Percentiles rank a stretch among this genome's conserved stretches.
phyloP scores from a whole-genome alignment of 53 echinoderm and acorn worm genomes.

The Echinarachnius parma region DNA sequence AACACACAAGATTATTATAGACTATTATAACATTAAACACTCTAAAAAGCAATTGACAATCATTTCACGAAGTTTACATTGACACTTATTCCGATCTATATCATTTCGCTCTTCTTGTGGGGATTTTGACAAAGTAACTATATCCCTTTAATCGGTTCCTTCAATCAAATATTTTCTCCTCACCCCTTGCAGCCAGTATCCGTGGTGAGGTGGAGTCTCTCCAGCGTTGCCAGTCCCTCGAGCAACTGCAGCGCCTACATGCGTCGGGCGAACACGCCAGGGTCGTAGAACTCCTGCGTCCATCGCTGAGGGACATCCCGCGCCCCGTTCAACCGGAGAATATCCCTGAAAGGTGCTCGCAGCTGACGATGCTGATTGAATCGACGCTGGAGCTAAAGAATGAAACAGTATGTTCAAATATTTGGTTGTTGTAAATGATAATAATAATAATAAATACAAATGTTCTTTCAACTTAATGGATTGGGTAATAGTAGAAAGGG shows the following conservation, averaged over 20 bases:
- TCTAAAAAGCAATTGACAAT: no score
- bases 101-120: no score
- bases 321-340: constrained; percentile 23
- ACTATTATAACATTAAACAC: no score
- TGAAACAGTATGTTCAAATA: constrained; percentile 70
- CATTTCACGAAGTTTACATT: no score
- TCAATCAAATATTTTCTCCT: constrained; percentile 1
- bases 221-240: constrained; percentile 78
- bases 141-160: no score
- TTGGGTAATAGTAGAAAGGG: no score
- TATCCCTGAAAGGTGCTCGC: constrained; percentile 55
- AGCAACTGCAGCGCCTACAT: constrained; percentile 78
- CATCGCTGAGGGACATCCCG: constrained; percentile 43
- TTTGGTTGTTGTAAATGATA: no score
- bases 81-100: no score
- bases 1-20: no score
- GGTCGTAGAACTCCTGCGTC: constrained; percentile 68
- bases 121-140: no score
- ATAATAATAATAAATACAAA: no score
- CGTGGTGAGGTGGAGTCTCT: constrained; percentile 69
- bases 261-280: constrained; percentile 59
- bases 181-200: constrained; percentile 34
- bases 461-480: no score
- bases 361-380: constrained; percentile 60
- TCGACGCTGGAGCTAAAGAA: constrained; percentile 61